Conservation (phyloP, 2,797 vertebrate genomes). For the Coracias cyanogaster region DNA sequence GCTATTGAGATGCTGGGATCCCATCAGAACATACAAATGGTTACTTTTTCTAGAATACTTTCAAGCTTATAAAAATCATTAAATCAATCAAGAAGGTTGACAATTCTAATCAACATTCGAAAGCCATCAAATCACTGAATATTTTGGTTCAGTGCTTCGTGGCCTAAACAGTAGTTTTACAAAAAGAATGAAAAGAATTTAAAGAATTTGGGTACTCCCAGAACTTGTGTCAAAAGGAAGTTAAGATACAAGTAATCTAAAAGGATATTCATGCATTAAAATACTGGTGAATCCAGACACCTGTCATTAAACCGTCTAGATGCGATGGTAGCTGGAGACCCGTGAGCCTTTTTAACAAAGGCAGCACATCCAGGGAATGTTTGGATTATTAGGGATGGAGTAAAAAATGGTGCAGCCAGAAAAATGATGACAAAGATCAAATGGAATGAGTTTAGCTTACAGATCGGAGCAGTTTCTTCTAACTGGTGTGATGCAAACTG, state of each 20-base stretch:
- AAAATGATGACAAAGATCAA: neutral
- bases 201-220: rapidly evolving
- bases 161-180: neutral
- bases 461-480: neutral
- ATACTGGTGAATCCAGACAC: neutral
- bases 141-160: neutral
- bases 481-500: neutral
- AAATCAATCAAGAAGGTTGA: slow-evolving; percentile 25
- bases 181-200: neutral
- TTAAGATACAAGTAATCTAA: neutral
- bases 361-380: neutral
- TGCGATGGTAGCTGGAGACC: neutral
- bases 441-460: slow-evolving; percentile 4
- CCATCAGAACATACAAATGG: neutral
- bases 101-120: slow-evolving; percentile 28
- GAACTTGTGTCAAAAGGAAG: neutral
- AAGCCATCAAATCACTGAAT: neutral
- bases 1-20: neutral
- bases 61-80: slow-evolving; percentile 1
- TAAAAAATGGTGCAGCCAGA: neutral
- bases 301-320: neutral
- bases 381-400: neutral
- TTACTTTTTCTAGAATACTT: slow-evolving; percentile 30
- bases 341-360: slow-evolving; percentile 6
- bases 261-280: slow-evolving; percentile 26